Conservation (phyloP, 2,797 vertebrate genomes). For the Diglossa cyanea region DNA sequence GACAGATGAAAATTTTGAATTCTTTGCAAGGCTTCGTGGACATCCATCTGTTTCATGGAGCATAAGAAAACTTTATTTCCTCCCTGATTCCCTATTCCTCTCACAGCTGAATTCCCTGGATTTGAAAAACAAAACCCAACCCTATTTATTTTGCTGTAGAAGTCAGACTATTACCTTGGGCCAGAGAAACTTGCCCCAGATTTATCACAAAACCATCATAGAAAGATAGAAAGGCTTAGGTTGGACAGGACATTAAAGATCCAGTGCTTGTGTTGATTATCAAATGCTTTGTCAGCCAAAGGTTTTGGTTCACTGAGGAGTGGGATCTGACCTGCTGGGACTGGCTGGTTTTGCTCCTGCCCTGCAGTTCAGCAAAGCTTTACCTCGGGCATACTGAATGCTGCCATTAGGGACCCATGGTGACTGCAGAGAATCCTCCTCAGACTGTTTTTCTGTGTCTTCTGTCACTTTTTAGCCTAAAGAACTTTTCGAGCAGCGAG, state of each 20-base stretch:
- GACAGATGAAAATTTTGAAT: neutral
- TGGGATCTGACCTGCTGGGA: neutral
- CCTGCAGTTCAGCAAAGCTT: neutral
- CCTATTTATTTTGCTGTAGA: neutral
- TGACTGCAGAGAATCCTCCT: neutral
- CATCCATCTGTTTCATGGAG: neutral
- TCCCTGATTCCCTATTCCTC: neutral
- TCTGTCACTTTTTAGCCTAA: constrained; percentile 79
- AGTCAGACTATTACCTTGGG: neutral
- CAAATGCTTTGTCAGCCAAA: neutral
- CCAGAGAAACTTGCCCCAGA: neutral
- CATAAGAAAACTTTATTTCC: neutral
- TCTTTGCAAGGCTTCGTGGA: neutral
- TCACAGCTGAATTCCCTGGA: neutral
- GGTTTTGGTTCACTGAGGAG: neutral
- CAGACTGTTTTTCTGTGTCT: neutral
- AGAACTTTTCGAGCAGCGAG: constrained; percentile 87
- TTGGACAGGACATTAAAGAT: neutral
- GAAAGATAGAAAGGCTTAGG: neutral
- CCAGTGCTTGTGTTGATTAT: neutral
- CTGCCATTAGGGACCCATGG: accelerated
- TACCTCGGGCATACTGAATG: neutral
- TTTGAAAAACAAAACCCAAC: neutral
- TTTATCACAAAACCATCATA: neutral
- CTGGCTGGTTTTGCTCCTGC: neutral